Evolutionary conservation across 2,797 vertebrate species (phyloP).

Genomic region (Macroramphosus scolopax): DNA sequence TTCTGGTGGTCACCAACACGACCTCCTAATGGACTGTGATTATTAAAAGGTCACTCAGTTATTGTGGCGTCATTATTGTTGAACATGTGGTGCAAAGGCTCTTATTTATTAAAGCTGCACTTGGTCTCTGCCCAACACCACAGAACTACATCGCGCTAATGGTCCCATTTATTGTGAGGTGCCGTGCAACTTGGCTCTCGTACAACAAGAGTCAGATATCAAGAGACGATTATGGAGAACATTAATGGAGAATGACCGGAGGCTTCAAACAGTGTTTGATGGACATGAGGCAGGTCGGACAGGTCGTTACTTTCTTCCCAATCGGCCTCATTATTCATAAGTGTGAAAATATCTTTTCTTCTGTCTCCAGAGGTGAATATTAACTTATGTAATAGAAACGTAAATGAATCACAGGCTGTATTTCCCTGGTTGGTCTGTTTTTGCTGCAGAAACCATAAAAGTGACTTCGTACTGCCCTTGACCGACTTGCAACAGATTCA

Average conservation of each 20-base stretch:
- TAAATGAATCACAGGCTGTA: background rate
- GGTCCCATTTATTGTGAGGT: background rate
- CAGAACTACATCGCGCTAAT: too few species aligned
- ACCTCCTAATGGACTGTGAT: too few species aligned
- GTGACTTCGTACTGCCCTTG: background rate
- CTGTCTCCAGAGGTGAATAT: background rate
- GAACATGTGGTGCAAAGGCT: conserved; percentile 45
- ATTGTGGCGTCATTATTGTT: conserved; percentile 17
- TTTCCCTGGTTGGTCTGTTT: background rate
- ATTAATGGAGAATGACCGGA: too few species aligned
- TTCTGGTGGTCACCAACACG: too few species aligned
- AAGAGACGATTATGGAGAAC: too few species aligned
- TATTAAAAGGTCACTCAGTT: conserved; percentile 1
- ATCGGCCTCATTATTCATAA: background rate
- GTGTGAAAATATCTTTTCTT: background rate
- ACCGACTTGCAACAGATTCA: background rate
- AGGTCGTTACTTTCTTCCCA: conserved; percentile 9
- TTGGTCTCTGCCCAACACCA: background rate
- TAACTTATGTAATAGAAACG: background rate
- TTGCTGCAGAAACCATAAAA: conserved; percentile 9
- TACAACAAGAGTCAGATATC: too few species aligned
- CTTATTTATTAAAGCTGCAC: background rate
- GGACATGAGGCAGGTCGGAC: background rate
- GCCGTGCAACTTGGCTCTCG: background rate
- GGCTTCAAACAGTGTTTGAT: too few species aligned